Base-by-base conservation (phyloP, 2,797 vertebrate species). In the Sebastes iracundus region DNA sequence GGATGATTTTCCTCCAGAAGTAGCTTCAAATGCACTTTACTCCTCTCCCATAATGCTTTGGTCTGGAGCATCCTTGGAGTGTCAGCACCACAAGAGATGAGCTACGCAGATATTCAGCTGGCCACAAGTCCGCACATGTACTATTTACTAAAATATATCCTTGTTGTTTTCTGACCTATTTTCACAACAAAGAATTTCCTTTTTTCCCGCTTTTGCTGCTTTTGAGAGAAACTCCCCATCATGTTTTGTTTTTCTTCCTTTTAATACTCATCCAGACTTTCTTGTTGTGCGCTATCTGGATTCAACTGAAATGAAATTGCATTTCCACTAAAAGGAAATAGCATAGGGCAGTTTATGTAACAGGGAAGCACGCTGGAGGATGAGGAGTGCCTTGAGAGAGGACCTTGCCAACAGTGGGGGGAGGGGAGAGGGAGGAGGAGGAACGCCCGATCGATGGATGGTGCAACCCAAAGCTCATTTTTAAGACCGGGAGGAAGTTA, bases 391-490 rank as follows among this genome's bases (percentile, higher is more conserved):
- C 66, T 79, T 56, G 66, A 83, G 42, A 81, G 77, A 83, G 67
- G 61, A 60, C 32, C 60, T 77, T 81, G 80, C 35, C 80, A 82
- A 58, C 35, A 64, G 66, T 25, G 38, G 28, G 64, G 64, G 62
- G 81, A 35, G 22, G 78, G 25, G 27, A 56, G 61, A 62, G 9
- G 42, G 71, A 75, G 82, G 71, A 75, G 82, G 38, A 72, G 77
- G 79, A 84, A 38, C 18, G 10, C 38, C 8, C 8, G 80, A 87
- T 91, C 86, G 72, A 92, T 90, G 82, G 55, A 80, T 56, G 84
- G 60, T 64, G 90, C 71, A 83, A 85, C 81, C 72, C 75, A 70
- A 80, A 81, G 75, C 84, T 90, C 72, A 86, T 92, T 90, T 92
- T 83, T 77, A 86, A 82, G 72, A 70, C 81, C 10, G 2, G 65